A percentile compares a stretch with the other conserved stretches of the same genome.
Evolutionary conservation across 92 coral and sea anemone genomes (phyloP).

Genomic region (Palythoa grandis): DNA sequence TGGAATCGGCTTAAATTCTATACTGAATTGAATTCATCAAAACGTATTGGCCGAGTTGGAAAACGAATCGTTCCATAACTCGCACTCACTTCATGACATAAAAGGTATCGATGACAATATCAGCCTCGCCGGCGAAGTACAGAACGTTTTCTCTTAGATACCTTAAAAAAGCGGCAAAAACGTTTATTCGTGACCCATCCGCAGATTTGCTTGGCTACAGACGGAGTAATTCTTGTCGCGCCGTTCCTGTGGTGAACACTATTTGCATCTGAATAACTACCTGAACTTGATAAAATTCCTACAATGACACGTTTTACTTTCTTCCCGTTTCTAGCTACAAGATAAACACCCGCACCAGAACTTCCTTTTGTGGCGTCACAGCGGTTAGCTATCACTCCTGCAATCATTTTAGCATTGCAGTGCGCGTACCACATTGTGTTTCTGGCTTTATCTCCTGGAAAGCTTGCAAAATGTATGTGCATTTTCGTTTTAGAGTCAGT

Average conservation of each 20-base stretch:
- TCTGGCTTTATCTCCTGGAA: slow-evolving; percentile 63
- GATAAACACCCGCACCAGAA: slow-evolving; percentile 73
- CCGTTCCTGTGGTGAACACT: slow-evolving; percentile 57
- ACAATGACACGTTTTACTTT: slow-evolving; percentile 50
- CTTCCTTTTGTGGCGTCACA: slow-evolving; percentile 69
- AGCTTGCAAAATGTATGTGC: slow-evolving; percentile 58
- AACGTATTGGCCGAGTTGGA: too few species aligned
- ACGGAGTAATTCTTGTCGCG: slow-evolving; percentile 67
- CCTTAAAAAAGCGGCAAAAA: neutral
- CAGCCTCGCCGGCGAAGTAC: neutral
- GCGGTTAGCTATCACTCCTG: slow-evolving; percentile 57
- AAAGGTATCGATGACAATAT: neutral
- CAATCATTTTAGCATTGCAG: slow-evolving; percentile 47
- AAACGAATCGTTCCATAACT: too few species aligned
- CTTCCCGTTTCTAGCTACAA: slow-evolving; percentile 14
- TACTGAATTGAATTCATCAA: too few species aligned
- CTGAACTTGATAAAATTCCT: slow-evolving; percentile 76
- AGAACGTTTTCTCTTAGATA: neutral
- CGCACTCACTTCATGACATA: too few species aligned
- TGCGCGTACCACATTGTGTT: slow-evolving; percentile 65
- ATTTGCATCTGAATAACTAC: slow-evolving; percentile 45
- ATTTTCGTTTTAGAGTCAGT: neutral
- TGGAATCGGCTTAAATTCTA: too few species aligned
- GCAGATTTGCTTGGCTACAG: slow-evolving; percentile 70
- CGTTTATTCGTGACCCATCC: slow-evolving; percentile 55